phyloP scores from a whole-genome alignment of 2,113 vertebrate genomes.

The Pluvialis apricaria region DNA sequence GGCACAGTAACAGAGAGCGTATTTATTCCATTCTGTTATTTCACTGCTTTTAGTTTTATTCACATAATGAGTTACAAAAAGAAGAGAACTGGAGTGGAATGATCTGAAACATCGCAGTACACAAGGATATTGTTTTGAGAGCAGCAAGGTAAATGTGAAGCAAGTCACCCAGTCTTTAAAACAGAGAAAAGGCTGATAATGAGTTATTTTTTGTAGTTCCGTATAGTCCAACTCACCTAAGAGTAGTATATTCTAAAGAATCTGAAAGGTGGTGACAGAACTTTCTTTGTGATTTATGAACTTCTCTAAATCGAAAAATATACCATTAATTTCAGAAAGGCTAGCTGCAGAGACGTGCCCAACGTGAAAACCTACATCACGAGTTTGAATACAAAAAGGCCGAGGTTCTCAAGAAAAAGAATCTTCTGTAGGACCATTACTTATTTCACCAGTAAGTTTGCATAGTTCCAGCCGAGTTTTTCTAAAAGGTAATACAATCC shows the following conservation, averaged over 20 bases:
- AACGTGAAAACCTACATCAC: slow-evolving; percentile 21
- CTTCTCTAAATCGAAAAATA: background rate
- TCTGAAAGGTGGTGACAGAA: background rate
- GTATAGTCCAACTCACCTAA: background rate
- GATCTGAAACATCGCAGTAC: fast-evolving
- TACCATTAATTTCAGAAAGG: background rate
- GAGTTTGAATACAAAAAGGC: slow-evolving; percentile 39
- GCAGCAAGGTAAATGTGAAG: background rate
- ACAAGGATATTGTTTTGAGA: background rate
- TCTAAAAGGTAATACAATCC: slow-evolving; percentile 77
- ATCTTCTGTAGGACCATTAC: slow-evolving; percentile 59
- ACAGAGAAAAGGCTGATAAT: background rate
- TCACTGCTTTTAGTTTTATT: background rate
- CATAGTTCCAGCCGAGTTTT: slow-evolving; percentile 67
- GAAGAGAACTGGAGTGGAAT: background rate
- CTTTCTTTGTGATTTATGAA: background rate
- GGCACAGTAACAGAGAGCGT: background rate
- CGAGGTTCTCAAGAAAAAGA: slow-evolving; percentile 69
- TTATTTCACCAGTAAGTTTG: slow-evolving; percentile 71
- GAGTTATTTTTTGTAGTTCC: background rate
- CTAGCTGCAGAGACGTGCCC: background rate
- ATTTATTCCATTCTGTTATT: background rate
- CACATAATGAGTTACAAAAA: background rate
- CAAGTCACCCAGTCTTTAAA: background rate
- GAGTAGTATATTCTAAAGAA: background rate